Conservation (phyloP, 2,113 vertebrate genomes). For the Pteruthius melanotis region DNA sequence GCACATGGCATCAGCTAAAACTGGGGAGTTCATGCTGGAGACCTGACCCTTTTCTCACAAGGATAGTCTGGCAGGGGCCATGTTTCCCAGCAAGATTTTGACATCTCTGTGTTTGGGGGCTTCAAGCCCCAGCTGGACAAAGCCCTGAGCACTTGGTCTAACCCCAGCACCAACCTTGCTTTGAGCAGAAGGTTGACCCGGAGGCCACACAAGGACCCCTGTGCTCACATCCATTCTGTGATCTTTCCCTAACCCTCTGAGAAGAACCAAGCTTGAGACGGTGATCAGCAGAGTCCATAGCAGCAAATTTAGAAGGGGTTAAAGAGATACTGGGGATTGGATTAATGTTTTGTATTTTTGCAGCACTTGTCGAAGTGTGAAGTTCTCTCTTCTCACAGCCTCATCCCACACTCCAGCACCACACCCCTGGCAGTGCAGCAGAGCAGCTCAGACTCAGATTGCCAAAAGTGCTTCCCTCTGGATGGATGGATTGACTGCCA, state of each 20-base stretch:
- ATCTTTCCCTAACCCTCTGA: background rate
- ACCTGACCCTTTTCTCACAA: background rate
- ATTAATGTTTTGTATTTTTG: accelerated
- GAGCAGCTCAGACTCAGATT: background rate
- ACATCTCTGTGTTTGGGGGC: too few relatives aligned
- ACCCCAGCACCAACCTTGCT: background rate
- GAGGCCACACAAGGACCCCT: background rate
- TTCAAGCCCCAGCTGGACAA: background rate
- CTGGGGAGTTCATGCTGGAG: background rate
- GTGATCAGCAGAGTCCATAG: background rate
- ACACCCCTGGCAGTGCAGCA: background rate
- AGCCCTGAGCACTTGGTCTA: background rate
- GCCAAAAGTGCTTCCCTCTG: background rate
- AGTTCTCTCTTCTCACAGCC: background rate
- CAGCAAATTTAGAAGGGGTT: background rate
- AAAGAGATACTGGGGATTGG: background rate
- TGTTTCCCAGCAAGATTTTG: background rate
- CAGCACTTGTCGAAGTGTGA: background rate
- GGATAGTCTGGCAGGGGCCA: background rate
- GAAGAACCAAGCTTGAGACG: background rate
- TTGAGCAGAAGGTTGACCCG: background rate
- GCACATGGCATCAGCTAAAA: background rate
- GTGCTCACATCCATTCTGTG: too few relatives aligned
- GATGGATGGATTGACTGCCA: background rate
- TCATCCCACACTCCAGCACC: accelerated